These are phyloP conservation scores for Scatophagus argus DNA, from an alignment of 2,113 vertebrate genomes.

Conservation along the genomic window DNA sequence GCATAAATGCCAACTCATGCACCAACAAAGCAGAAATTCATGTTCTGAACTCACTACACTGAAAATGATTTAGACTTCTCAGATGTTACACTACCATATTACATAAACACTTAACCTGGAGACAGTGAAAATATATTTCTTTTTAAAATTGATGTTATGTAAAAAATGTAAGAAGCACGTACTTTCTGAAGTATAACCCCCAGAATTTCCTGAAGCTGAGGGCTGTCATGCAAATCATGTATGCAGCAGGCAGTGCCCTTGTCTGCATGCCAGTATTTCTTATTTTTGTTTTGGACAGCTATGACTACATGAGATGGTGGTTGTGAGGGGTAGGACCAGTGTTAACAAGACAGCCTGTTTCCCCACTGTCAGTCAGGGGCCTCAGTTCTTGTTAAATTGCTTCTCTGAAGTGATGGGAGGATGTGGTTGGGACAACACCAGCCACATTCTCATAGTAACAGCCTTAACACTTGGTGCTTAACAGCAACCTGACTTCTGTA, in stretches of 20 bases:
- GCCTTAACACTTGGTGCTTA: background rate
- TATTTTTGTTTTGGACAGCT: slow-evolving; percentile 32
- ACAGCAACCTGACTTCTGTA: background rate
- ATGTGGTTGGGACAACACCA: slow-evolving; percentile 68
- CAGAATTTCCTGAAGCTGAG: background rate
- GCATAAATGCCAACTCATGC: background rate
- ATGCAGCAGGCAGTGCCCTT: background rate
- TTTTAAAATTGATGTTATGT: background rate
- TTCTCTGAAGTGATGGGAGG: slow-evolving; percentile 60
- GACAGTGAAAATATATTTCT: background rate
- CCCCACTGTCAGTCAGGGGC: slow-evolving; percentile 18
- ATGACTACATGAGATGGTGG: background rate
- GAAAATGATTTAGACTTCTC: background rate
- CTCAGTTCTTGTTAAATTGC: slow-evolving; percentile 42
- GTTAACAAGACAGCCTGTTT: slow-evolving; percentile 28
- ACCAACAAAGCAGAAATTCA: background rate
- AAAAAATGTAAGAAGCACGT: background rate
- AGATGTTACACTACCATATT: background rate
- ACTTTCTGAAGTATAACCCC: too few relatives aligned
- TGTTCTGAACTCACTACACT: background rate
- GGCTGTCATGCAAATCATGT: background rate
- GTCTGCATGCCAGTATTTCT: slow-evolving; percentile 17
- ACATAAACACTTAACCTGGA: background rate
- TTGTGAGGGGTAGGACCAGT: background rate
- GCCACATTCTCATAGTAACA: slow-evolving; percentile 50